Percentiles rank a stretch among this genome's conserved stretches.
These are phyloP conservation scores for Ephialtes manifestator DNA, from an alignment of 2,888 invertebrate genomes.

Conservation along the genomic window DNA sequence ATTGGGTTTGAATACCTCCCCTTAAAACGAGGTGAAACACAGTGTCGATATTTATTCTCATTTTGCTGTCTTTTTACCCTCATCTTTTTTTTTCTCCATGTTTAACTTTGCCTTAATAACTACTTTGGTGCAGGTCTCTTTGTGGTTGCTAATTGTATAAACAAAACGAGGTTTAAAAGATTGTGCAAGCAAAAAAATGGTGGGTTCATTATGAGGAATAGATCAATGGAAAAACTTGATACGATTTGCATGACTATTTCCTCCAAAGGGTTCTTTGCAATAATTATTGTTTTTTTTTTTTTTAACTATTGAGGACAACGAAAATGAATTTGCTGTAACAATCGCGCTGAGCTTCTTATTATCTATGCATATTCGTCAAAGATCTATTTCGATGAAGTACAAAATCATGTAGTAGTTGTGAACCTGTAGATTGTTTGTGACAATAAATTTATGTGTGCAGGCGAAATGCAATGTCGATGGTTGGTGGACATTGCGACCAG, in stretches of 20 bases:
- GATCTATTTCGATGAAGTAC: slow-evolving; percentile 19
- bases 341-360: not conserved
- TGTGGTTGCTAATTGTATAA: not conserved
- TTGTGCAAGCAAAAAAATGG: not conserved
- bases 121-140: not conserved
- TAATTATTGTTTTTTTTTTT: not conserved
- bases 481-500: slow-evolving; percentile 86
- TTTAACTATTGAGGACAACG: not conserved
- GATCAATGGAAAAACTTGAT: not conserved
- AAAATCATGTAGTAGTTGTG: slow-evolving; percentile 17
- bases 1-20: not conserved
- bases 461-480: slow-evolving; percentile 86
- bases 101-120: not conserved
- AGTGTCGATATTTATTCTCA: not conserved
- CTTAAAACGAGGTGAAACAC: not conserved
- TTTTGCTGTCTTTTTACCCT: too few relatives aligned
- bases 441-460: slow-evolving; percentile 85
- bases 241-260: not conserved
- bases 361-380: not conserved
- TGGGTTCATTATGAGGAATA: not conserved
- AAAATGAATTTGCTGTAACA: not conserved
- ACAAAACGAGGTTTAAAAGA: not conserved
- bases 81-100: too few relatives aligned
- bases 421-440: slow-evolving; percentile 75
- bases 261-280: not conserved